Conservation (phyloP, 1,140 invertebrate species). For the Aphaenogaster rudis region DNA sequence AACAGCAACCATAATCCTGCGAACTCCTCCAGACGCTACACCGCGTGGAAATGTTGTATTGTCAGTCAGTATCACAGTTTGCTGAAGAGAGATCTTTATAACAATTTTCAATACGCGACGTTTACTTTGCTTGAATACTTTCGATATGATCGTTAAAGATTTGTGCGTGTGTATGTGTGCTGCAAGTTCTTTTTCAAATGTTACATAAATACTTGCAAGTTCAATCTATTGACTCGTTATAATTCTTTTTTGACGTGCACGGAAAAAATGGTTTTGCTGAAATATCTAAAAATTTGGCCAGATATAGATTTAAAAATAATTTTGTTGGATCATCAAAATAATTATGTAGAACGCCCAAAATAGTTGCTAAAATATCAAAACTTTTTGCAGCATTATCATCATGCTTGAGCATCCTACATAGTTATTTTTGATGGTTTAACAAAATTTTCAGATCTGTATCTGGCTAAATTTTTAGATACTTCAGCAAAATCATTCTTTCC, state of each 20-base stretch:
- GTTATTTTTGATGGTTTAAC: too few species aligned
- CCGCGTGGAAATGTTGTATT: not conserved
- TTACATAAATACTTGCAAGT: not conserved
- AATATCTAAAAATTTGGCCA: too few species aligned
- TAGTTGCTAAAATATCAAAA: too few species aligned
- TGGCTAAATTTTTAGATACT: too few species aligned
- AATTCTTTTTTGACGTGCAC: not conserved
- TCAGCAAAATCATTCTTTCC: too few species aligned
- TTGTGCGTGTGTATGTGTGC: not conserved
- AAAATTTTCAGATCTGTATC: too few species aligned
- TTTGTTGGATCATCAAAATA: too few species aligned
- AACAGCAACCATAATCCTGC: slow-evolving; percentile 23
- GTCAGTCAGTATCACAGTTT: not conserved
- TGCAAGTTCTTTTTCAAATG: not conserved
- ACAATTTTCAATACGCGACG: not conserved
- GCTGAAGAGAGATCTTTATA: not conserved
- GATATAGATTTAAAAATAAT: too few species aligned
- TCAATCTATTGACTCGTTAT: not conserved
- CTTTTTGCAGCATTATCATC: too few species aligned
- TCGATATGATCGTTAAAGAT: not conserved
- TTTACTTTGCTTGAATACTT: not conserved
- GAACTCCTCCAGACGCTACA: slow-evolving; percentile 32
- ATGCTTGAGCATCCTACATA: too few species aligned
- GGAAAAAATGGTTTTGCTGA: too few species aligned
- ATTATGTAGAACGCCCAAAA: too few species aligned